Evolutionary conservation across 2,113 vertebrate genomes (phyloP).

Genomic region (Dicrurus megarhynchus): DNA sequence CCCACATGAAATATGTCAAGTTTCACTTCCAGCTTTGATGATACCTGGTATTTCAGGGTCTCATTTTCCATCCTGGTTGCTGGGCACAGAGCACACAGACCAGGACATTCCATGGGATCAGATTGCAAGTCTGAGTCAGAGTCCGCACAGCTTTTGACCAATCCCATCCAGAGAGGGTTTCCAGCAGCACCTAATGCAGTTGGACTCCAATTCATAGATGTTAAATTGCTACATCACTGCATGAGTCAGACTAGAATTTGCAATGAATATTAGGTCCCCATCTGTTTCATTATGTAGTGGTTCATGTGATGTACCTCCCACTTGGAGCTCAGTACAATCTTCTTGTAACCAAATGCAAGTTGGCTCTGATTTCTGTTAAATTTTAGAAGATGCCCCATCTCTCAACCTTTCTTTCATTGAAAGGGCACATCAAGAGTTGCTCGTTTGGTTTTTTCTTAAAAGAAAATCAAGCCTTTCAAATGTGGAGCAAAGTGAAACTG

Average conservation of each 20-base stretch:
- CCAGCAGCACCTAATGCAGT: neutral
- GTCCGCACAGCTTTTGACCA: neutral
- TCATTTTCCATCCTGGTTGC: neutral
- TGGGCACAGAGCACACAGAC: neutral
- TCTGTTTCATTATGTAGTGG: neutral
- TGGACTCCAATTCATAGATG: neutral
- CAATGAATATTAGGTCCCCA: neutral
- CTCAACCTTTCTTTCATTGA: neutral
- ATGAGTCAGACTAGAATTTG: neutral
- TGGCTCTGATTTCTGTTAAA: neutral
- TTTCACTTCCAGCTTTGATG: neutral
- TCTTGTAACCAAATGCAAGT: neutral
- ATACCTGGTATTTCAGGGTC: neutral
- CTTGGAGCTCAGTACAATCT: neutral
- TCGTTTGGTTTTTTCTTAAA: neutral
- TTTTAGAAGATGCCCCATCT: neutral
- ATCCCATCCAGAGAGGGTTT: neutral
- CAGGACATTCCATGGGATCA: neutral
- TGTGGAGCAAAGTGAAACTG: neutral
- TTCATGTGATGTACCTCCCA: neutral
- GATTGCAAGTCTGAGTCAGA: neutral
- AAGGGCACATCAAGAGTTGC: neutral
- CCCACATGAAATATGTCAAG: neutral
- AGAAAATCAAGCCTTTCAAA: neutral
- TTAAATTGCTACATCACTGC: neutral